These are phyloP conservation scores for Drosophila paramelanica DNA, from an alignment of 2,888 invertebrate species.

Conservation along the genomic window DNA sequence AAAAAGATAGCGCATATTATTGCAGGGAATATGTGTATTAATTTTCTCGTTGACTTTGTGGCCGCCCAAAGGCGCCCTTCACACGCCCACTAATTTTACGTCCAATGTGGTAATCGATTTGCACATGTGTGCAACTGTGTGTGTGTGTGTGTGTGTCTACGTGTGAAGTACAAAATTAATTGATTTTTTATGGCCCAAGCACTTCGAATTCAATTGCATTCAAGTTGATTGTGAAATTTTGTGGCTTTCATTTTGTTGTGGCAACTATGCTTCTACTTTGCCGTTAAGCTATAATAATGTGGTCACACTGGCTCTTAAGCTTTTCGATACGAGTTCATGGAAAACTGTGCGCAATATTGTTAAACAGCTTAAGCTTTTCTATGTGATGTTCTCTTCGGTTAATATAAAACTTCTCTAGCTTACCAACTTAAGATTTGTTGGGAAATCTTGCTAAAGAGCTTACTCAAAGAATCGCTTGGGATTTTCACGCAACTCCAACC, in stretches of 20 bases:
- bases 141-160: constrained; percentile 26
- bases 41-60: constrained; percentile 62
- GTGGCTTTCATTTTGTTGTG: constrained; percentile 8
- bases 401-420: neutral
- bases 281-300: neutral
- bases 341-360: too few species aligned
- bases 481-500: neutral
- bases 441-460: too few species aligned
- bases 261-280: neutral
- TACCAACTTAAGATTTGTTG: neutral
- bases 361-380: too few species aligned
- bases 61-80: constrained; percentile 32
- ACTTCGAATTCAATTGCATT: constrained; percentile 53
- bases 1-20: constrained; percentile 39
- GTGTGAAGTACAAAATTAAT: constrained; percentile 69
- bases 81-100: constrained; percentile 39
- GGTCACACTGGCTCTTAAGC: neutral
- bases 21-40: constrained; percentile 70
- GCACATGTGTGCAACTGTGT: constrained; percentile 2
- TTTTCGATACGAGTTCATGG: too few species aligned
- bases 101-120: constrained; percentile 50
- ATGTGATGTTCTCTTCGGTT: too few species aligned
- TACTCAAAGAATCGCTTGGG: neutral
- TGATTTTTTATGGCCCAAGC: constrained; percentile 65
- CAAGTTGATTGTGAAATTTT: constrained; percentile 39